Evolutionary conservation across 1,140 invertebrate species (phyloP).

Genomic region (Microvelia longipes): DNA sequence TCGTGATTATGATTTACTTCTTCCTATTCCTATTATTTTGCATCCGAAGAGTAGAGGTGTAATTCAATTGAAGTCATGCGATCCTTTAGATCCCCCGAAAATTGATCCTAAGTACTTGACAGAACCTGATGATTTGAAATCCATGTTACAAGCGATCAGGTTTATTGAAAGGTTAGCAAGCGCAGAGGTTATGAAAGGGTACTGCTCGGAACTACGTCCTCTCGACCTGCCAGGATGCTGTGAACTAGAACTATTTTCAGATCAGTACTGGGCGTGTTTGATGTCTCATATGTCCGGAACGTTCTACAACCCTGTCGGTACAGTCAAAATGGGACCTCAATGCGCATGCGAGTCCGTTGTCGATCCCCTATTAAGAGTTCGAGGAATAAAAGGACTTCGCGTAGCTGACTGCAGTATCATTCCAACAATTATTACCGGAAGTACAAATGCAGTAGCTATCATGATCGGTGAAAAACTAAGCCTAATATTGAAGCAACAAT

Average conservation of each 20-base stretch:
- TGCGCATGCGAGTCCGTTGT: constrained; percentile 45
- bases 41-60: constrained; percentile 34
- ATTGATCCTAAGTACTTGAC: constrained; percentile 40
- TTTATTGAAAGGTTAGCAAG: constrained; percentile 29
- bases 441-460: constrained; percentile 58
- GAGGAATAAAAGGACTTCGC: constrained; percentile 46
- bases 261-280: constrained; percentile 31
- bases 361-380: constrained; percentile 47
- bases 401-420: constrained; percentile 67
- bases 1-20: constrained; percentile 40
- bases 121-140: constrained; percentile 14
- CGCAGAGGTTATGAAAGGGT: constrained; percentile 41
- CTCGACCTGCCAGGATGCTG: constrained; percentile 12
- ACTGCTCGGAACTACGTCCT: constrained; percentile 15
- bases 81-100: constrained; percentile 41
- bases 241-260: constrained; percentile 20
- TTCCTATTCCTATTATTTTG: constrained; percentile 30
- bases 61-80: constrained; percentile 30
- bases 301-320: constrained; percentile 50
- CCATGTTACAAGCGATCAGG: constrained; percentile 38
- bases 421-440: constrained; percentile 51
- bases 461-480: constrained; percentile 64
- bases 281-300: constrained; percentile 23
- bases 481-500: constrained; percentile 49
- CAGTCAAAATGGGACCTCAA: constrained; percentile 58